A percentile compares a stretch with the other conserved stretches of the same genome.
Conservation (phyloP, 2,888 invertebrate species). For the Dolichomitus sp. region DNA sequence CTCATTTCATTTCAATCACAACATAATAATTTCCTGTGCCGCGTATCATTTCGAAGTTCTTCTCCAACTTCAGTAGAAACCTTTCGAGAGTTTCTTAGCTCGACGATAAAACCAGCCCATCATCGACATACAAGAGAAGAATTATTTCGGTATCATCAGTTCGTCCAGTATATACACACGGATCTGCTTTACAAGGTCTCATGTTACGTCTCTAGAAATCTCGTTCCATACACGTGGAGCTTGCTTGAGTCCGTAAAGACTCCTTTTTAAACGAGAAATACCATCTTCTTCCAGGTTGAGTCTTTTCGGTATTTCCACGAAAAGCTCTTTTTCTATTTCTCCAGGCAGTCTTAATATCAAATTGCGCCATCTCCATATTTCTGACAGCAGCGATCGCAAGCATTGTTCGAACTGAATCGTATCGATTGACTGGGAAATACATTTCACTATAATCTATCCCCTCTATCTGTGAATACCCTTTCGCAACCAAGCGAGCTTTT, state of each 20-base stretch:
- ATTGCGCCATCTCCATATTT: slow-evolving; percentile 1
- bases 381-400: background rate
- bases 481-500: background rate
- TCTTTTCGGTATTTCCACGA: background rate
- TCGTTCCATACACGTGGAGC: background rate
- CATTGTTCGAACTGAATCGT: too few relatives aligned
- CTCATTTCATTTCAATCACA: slow-evolving; percentile 2
- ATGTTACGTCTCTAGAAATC: background rate
- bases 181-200: background rate
- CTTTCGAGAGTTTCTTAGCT: background rate
- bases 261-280: background rate
- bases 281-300: background rate
- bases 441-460: too few relatives aligned
- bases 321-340: background rate
- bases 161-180: background rate
- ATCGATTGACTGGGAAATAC: too few relatives aligned
- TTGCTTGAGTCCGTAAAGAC: background rate
- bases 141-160: background rate
- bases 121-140: slow-evolving; percentile 5
- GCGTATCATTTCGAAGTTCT: background rate
- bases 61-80: background rate
- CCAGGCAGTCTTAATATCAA: background rate
- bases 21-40: background rate
- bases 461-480: too few relatives aligned
- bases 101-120: background rate